Evolutionary conservation across 2,113 vertebrate species (phyloP), one percentile per base, ranked within the genome.

Genomic region (Prolemur simus): DNA sequence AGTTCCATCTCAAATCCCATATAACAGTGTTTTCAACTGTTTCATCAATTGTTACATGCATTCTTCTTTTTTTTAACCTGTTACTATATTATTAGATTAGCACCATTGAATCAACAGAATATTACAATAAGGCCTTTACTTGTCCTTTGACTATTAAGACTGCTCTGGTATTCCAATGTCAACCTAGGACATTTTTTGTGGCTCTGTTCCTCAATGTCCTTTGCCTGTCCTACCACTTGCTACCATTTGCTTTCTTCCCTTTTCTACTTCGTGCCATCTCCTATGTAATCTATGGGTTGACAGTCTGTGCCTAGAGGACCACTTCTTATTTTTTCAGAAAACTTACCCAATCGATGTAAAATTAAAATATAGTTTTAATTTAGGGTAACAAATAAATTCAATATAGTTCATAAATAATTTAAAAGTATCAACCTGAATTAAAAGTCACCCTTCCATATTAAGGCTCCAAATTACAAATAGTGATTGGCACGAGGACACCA

Each of bases 341-440:
- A 91, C 6, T n/a, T 47, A 80, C 7, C 25, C 11, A 78, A 34
- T 1, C 25, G 12, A 60, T 7, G 7, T 77, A 12, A 95, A 87
- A 95, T 80, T 68, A 87, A 49, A 54, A 54, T 54, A 60, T 18
- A 60, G 45, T 82, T 95, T 96, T 89, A 68, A 95, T 17, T 86
- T 89, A 91, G 42, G 80, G 27, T 17, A 85, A 64, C 76, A 85
- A 84, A 64, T 81, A 85, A 87, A 15, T 8, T 91, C 14, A 87
- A 73, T 63, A 84, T 5, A 81, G 73, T 89, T 95, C 27, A 94
- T 25, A 93, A 90, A 90, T 58, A 74, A 86, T 42, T 39, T 87
- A 45, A 68, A 89, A 96, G 37, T 17, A 81, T 45, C 81, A 86
- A 76, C 14, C 9, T 89, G 18, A 69, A 91, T 82, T 97, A 89